A percentile compares a stretch with the other conserved stretches of the same genome.
These are phyloP conservation scores for Amiota mariae DNA, from an alignment of 2,888 invertebrate species.

Conservation along the genomic window DNA sequence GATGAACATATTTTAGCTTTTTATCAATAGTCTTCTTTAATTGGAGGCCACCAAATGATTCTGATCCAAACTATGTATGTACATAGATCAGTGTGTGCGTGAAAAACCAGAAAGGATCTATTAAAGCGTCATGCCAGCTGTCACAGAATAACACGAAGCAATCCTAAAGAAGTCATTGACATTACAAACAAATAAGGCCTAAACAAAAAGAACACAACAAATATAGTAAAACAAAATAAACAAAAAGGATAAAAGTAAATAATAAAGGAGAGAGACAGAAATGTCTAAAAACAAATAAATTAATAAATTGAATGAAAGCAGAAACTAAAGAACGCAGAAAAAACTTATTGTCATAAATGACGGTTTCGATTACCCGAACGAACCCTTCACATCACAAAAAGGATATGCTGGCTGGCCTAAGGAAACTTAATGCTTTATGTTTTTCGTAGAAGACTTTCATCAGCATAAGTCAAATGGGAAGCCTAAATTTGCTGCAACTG, in stretches of 20 bases:
- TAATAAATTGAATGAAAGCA: not conserved
- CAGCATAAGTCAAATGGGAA: not conserved
- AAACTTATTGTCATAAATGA: too few relatives aligned
- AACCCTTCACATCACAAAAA: not conserved
- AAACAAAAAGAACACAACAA: not conserved
- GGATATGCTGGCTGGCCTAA: not conserved
- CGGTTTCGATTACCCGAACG: conserved; percentile 4
- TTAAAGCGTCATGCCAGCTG: too few relatives aligned
- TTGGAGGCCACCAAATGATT: conserved; percentile 31
- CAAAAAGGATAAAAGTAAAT: conserved; percentile 18
- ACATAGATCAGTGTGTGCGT: conserved; percentile 25
- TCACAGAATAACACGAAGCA: not conserved
- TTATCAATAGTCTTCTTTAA: conserved; percentile 21
- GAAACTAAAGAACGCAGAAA: too few relatives aligned
- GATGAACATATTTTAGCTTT: conserved; percentile 36
- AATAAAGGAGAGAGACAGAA: too few relatives aligned
- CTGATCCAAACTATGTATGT: conserved; percentile 25
- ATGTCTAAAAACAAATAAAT: too few relatives aligned
- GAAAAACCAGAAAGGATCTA: not conserved
- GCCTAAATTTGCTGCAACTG: conserved; percentile 9
- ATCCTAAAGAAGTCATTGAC: not conserved
- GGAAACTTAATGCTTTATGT: not conserved
- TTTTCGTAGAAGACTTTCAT: not conserved
- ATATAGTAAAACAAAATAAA: conserved; percentile 10
- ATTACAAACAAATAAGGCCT: too few relatives aligned